phyloP scores from a whole-genome alignment of 2,113 vertebrate species.

The Ascaphus truei region DNA sequence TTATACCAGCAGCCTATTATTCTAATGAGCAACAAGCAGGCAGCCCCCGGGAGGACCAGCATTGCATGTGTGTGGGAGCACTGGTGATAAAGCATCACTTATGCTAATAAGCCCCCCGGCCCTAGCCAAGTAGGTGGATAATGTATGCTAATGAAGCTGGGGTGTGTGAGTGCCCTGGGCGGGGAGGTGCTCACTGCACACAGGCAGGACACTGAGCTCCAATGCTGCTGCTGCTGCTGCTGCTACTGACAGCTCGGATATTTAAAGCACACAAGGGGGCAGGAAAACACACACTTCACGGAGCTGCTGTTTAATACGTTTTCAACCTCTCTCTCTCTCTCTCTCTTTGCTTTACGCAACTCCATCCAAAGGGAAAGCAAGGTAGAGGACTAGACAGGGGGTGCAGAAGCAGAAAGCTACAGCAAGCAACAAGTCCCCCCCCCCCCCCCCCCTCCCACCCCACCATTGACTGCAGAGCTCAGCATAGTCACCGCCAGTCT shows the following conservation, averaged over 20 bases:
- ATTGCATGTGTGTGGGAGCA: background rate
- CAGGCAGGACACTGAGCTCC: background rate
- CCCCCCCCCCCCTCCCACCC: too few species aligned
- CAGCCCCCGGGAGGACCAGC: conserved; percentile 32
- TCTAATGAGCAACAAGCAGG: background rate
- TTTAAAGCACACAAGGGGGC: conserved; percentile 34
- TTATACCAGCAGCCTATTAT: background rate
- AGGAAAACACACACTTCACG: conserved; percentile 13
- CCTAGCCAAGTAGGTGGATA: conserved; percentile 2
- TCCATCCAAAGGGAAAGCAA: background rate
- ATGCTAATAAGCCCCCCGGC: conserved; percentile 32
- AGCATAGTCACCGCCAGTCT: background rate
- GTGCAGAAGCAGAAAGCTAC: background rate
- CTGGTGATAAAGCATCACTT: conserved; percentile 21
- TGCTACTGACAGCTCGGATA: conserved; percentile 28
- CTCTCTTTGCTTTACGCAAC: background rate
- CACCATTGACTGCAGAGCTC: background rate
- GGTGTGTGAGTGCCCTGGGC: background rate
- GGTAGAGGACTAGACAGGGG: too few species aligned
- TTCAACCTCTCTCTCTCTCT: background rate
- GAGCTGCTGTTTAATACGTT: background rate
- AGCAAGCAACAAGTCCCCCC: conserved; percentile 5
- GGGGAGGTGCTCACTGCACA: background rate
- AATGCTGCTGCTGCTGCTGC: background rate
- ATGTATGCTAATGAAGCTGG: background rate